phyloP scores from a whole-genome alignment of 2,113 vertebrate genomes.

The Tenrec ecaudatus region DNA sequence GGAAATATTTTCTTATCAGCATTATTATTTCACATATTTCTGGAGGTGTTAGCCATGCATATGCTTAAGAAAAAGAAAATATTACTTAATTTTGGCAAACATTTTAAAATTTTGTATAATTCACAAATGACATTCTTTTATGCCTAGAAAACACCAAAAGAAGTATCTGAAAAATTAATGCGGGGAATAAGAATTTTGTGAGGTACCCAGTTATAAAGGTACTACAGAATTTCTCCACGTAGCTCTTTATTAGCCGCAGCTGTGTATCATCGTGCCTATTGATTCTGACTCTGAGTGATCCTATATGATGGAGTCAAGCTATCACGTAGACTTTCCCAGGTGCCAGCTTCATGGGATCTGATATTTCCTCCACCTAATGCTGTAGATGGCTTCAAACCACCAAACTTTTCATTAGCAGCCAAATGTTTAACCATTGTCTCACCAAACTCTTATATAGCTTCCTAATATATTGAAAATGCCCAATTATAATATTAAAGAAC shows the following conservation, averaged over 20 bases:
- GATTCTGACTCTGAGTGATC: neutral
- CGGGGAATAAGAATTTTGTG: slow-evolving; percentile 10
- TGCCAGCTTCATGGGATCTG: neutral
- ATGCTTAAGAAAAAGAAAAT: no score
- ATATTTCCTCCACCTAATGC: no score
- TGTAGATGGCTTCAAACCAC: neutral
- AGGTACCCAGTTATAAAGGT: neutral
- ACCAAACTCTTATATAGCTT: neutral
- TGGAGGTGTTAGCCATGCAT: no score
- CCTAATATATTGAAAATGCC: neutral
- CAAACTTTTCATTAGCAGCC: neutral
- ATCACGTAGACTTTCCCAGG: neutral
- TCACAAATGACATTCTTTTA: no score
- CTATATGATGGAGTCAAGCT: neutral
- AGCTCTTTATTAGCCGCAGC: neutral
- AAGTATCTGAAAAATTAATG: no score
- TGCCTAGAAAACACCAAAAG: no score
- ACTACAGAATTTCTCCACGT: neutral
- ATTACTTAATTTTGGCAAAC: no score
- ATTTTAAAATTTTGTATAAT: no score
- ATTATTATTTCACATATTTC: no score
- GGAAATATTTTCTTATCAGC: no score
- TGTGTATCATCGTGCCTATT: neutral
- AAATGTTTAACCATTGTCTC: neutral
- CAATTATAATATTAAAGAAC: slow-evolving; percentile 17